Evolutionary conservation across 2,888 invertebrate genomes (phyloP).

Genomic region (Drosophila maculinotata): DNA sequence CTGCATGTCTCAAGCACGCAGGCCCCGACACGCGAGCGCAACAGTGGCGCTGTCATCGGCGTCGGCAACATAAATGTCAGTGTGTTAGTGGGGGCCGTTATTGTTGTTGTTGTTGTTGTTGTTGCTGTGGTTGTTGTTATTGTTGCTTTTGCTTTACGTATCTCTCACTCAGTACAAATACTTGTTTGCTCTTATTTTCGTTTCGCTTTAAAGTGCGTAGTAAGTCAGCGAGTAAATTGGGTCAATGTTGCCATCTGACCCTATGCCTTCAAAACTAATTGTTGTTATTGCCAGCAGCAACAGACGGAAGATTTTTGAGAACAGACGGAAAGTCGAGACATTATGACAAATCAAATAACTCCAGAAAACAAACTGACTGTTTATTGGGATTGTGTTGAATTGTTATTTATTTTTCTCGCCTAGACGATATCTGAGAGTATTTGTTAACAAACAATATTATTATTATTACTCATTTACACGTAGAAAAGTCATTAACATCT

Average conservation of each 20-base stretch:
- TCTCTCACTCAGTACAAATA: slow-evolving; percentile 57
- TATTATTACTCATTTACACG: slow-evolving; percentile 51
- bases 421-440: slow-evolving; percentile 14
- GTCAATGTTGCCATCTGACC: slow-evolving; percentile 64
- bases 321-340: slow-evolving; percentile 1
- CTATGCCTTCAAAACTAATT: slow-evolving; percentile 26
- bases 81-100: slow-evolving; percentile 65
- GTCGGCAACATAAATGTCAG: slow-evolving; percentile 61
- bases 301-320: background rate
- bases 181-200: slow-evolving; percentile 52
- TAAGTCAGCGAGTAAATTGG: slow-evolving; percentile 49
- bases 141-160: slow-evolving; percentile 42
- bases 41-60: slow-evolving; percentile 40
- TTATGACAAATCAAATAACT: slow-evolving; percentile 6
- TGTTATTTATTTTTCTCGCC: slow-evolving; percentile 1
- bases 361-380: background rate
- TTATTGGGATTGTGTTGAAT: slow-evolving; percentile 3
- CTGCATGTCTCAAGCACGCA: slow-evolving; percentile 59
- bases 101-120: slow-evolving; percentile 30
- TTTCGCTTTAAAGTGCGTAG: slow-evolving; percentile 53
- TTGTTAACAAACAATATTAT: slow-evolving; percentile 36
- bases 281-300: slow-evolving; percentile 7
- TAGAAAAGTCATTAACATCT: slow-evolving; percentile 51
- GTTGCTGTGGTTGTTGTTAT: slow-evolving; percentile 24
- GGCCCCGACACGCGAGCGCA: slow-evolving; percentile 71